Evolutionary conservation across 2,888 invertebrate genomes (phyloP).

Genomic region (Endotricha flammealis): DNA sequence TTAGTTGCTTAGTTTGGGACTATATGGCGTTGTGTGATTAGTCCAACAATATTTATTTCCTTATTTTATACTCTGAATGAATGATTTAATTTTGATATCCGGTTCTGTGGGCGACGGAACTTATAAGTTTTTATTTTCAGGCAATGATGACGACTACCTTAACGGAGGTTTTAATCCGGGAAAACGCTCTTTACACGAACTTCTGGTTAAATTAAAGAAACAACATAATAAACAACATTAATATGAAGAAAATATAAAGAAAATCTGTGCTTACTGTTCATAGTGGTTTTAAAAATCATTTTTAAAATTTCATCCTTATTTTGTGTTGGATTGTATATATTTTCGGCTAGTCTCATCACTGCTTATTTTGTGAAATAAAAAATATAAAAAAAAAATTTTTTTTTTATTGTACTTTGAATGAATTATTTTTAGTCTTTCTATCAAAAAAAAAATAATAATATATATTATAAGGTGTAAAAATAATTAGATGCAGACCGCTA

Average conservation of each 20-base stretch:
- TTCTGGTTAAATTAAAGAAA: conserved; percentile 30
- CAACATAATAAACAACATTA: conserved; percentile 16
- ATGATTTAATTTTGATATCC: no score
- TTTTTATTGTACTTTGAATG: no score
- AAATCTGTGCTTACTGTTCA: no score
- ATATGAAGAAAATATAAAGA: background rate
- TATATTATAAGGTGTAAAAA: no score
- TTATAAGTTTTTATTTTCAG: conserved; percentile 22
- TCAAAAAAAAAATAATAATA: no score
- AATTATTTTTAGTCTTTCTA: conserved; percentile 1
- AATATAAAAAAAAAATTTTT: background rate
- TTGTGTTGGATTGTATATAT: background rate
- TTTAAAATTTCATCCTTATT: background rate
- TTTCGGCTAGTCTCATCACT: background rate
- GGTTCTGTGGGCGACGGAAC: background rate
- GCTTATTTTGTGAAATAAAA: background rate
- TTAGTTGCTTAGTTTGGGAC: no score
- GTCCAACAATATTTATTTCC: no score
- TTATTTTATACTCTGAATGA: no score
- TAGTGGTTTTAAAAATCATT: no score
- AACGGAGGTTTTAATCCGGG: conserved; percentile 59
- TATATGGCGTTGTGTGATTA: no score
- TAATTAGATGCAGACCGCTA: no score
- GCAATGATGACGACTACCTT: conserved; percentile 51
- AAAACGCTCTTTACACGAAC: conserved; percentile 43